Evolutionary conservation across 2,888 invertebrate species (phyloP).

Genomic region (Globia sparganii): DNA sequence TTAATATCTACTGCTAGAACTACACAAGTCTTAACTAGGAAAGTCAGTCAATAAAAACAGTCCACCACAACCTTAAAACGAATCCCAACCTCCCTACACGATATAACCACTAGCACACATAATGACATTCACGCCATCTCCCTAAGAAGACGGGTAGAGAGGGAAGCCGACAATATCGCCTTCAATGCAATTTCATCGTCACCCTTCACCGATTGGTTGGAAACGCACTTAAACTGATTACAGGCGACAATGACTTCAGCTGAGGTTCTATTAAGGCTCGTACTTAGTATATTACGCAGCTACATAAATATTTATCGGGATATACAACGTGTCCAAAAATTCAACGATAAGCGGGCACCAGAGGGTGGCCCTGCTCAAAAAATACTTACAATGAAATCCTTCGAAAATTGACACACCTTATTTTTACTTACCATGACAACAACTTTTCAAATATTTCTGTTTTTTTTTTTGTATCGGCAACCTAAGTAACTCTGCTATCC

Average conservation of each 20-base stretch:
- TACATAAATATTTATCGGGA: neutral
- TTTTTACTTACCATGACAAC: too few relatives aligned
- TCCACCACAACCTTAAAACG: neutral
- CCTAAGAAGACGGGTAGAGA: conserved; percentile 34
- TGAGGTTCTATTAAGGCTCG: neutral
- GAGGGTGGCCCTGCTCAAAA: too few relatives aligned
- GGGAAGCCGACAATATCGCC: conserved; percentile 33
- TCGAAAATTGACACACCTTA: too few relatives aligned
- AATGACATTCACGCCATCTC: conserved; percentile 45
- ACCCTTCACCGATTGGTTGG: conserved; percentile 27
- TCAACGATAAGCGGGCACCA: too few relatives aligned
- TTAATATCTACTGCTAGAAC: neutral
- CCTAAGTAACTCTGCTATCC: too few relatives aligned
- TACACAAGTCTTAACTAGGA: too few relatives aligned
- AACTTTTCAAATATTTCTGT: too few relatives aligned
- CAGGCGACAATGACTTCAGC: conserved; percentile 29
- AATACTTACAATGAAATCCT: too few relatives aligned
- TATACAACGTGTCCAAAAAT: too few relatives aligned
- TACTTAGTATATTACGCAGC: neutral
- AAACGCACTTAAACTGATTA: conserved; percentile 46
- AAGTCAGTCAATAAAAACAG: neutral
- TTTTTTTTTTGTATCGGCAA: too few relatives aligned
- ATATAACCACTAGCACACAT: conserved; percentile 14
- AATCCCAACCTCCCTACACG: neutral
- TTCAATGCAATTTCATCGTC: conserved; percentile 36